phyloP scores from a whole-genome alignment of 2,113 vertebrate genomes.

The Spheniscus mendiculus region DNA sequence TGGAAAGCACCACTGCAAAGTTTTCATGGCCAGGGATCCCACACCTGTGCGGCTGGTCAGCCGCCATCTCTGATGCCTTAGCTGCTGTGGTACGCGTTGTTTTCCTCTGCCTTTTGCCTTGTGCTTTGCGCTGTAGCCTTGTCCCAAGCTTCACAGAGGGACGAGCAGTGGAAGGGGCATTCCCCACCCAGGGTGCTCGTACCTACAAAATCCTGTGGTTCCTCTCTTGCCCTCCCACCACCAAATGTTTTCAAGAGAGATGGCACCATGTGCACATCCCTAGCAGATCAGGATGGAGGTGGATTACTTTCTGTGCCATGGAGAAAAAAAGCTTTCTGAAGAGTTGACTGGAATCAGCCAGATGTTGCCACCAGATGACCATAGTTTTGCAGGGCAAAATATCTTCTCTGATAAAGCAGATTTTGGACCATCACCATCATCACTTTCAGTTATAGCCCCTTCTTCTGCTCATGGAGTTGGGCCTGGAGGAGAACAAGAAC shows the following conservation, averaged over 20 bases:
- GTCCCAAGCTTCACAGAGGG: neutral
- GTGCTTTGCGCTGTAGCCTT: neutral
- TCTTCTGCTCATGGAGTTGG: neutral
- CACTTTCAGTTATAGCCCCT: neutral
- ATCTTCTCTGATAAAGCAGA: neutral
- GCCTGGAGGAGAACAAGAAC: neutral
- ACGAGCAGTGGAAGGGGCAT: neutral
- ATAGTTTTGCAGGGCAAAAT: neutral
- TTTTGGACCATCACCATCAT: neutral
- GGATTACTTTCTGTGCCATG: neutral
- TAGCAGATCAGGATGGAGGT: neutral
- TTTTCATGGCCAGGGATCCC: neutral
- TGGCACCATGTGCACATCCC: neutral
- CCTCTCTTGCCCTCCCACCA: neutral
- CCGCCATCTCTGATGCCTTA: neutral
- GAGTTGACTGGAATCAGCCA: neutral
- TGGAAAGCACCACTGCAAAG: neutral
- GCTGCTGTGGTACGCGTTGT: fast-evolving
- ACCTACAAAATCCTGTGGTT: neutral
- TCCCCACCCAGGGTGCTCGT: neutral
- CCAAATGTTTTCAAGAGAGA: too few relatives aligned
- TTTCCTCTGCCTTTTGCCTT: neutral
- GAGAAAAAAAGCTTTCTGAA: neutral
- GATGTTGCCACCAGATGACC: neutral
- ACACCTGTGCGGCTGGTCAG: fast-evolving